Conservation (phyloP, 2,113 vertebrate species). For the Rhynchopsitta pachyrhyncha region DNA sequence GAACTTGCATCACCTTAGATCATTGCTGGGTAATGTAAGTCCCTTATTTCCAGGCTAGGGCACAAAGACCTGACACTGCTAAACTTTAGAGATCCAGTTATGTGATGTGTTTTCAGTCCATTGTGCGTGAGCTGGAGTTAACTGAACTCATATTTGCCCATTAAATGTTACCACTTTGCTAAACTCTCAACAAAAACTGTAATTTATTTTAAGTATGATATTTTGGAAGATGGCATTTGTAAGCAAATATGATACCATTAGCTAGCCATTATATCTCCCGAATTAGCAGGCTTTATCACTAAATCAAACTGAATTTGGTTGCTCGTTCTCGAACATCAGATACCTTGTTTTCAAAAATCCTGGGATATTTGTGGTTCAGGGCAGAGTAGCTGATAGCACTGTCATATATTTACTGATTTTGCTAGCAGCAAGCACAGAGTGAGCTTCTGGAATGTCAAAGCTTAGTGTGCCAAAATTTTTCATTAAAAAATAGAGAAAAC, state of each 20-base stretch:
- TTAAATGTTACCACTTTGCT: background rate
- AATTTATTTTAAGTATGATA: background rate
- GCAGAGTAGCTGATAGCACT: background rate
- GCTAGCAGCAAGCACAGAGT: background rate
- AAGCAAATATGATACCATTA: background rate
- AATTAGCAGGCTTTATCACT: background rate
- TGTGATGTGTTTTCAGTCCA: background rate
- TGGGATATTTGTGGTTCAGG: background rate
- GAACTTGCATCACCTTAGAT: background rate
- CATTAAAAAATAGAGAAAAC: background rate
- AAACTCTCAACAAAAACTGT: background rate
- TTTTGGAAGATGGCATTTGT: conserved; percentile 2
- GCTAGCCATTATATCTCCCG: background rate
- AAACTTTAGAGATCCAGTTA: background rate
- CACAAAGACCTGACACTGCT: background rate
- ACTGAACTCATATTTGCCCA: background rate
- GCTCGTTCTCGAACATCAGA: background rate
- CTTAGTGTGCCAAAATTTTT: background rate
- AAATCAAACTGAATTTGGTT: background rate
- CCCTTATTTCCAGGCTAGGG: background rate
- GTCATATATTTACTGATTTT: background rate
- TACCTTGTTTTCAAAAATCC: background rate
- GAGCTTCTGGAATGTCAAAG: background rate
- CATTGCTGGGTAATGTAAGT: rapidly evolving
- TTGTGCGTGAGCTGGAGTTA: background rate